These are phyloP conservation scores for Aphis craccivora DNA, from an alignment of 1,140 invertebrate genomes.

Conservation along the genomic window DNA sequence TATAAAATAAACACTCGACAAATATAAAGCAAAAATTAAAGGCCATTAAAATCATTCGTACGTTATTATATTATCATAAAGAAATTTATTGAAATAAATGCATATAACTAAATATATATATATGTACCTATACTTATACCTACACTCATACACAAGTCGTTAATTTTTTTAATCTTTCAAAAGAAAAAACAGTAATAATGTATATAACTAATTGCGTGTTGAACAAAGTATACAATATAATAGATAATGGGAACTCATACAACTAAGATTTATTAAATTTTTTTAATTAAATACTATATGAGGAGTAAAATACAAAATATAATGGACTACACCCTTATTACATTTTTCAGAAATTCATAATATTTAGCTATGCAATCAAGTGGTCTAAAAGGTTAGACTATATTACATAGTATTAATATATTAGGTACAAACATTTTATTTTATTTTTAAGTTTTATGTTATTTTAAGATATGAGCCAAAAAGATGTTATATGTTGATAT, in stretches of 20 bases:
- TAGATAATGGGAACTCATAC: not conserved
- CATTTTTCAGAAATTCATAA: not conserved
- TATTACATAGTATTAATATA: not conserved
- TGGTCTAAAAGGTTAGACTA: not conserved
- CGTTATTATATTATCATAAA: not conserved
- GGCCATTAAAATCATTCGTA: not conserved
- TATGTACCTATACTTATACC: not conserved
- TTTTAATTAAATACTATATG: not conserved
- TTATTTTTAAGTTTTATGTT: not conserved
- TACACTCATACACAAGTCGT: not conserved
- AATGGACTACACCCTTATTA: not conserved
- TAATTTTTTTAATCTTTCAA: not conserved
- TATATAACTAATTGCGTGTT: not conserved
- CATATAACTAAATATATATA: not conserved
- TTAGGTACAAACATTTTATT: not conserved
- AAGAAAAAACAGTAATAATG: not conserved
- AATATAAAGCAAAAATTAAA: not conserved
- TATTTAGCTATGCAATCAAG: not conserved
- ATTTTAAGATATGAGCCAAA: not conserved
- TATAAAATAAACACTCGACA: not conserved
- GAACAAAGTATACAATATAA: not conserved
- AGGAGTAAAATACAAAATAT: not conserved
- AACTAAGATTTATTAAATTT: not conserved
- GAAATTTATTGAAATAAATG: not conserved
- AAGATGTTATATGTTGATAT: not conserved